Percentiles rank a stretch among this genome's conserved stretches.
Evolutionary conservation across 2,797 vertebrate genomes (phyloP).

Genomic region (Lepus townsendii): DNA sequence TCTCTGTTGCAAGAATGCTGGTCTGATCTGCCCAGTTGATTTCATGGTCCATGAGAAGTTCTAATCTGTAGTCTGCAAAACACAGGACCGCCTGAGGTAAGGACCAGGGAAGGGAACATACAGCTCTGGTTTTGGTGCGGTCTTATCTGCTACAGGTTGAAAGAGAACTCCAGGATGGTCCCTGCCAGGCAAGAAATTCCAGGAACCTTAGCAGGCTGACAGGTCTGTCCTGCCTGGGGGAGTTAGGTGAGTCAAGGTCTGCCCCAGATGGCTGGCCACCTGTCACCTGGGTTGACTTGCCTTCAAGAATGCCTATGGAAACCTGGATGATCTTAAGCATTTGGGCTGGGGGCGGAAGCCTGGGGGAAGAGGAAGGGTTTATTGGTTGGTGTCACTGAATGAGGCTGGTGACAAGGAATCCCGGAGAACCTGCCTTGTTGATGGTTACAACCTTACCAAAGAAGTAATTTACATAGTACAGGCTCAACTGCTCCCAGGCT

Average conservation of each 20-base stretch:
- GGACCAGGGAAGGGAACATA: not conserved
- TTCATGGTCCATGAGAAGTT: not conserved
- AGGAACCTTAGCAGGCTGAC: not conserved
- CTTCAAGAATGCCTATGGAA: not conserved
- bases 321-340: not conserved
- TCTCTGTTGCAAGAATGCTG: not conserved
- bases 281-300: not conserved
- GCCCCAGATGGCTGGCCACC: not conserved
- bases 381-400: not conserved
- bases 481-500: not conserved
- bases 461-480: not conserved
- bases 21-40: not conserved
- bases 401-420: not conserved
- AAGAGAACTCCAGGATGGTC: constrained; percentile 18
- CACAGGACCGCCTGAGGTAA: not conserved
- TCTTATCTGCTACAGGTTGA: constrained; percentile 1
- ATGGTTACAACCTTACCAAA: not conserved
- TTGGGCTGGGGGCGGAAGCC: no score
- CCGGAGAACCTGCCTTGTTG: not conserved
- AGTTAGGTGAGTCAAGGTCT: not conserved
- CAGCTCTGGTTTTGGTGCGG: constrained; percentile 20
- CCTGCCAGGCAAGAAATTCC: constrained; percentile 38
- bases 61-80: constrained; percentile 24
- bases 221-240: not conserved
- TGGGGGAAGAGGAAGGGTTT: not conserved